These are phyloP conservation scores for Sarcophaga variegata DNA, from an alignment of 2,888 invertebrate genomes.

Conservation along the genomic window DNA sequence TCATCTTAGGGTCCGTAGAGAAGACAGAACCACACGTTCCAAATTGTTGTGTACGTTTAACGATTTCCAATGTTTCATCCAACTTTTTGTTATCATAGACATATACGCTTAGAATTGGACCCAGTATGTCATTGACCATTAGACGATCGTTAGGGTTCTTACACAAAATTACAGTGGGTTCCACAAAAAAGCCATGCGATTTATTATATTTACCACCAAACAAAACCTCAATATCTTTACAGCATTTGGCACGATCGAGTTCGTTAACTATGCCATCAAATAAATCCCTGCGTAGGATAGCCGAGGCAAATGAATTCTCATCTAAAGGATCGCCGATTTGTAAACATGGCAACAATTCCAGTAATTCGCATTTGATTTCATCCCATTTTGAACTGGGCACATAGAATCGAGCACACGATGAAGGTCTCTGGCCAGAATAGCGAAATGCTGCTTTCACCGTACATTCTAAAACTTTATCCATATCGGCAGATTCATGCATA, in stretches of 20 bases:
- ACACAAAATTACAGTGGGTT: conserved; percentile 66
- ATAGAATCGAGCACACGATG: conserved; percentile 96
- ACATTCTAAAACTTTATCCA: conserved; percentile 89
- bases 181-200: conserved; percentile 65
- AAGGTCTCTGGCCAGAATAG: conserved; percentile 97
- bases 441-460: conserved; percentile 96
- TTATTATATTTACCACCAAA: conserved; percentile 65
- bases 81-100: conserved; percentile 63
- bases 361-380: conserved; percentile 36
- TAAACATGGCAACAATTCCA: conserved; percentile 14
- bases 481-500: conserved; percentile 93
- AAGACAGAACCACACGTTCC: conserved; percentile 65
- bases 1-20: conserved; percentile 83
- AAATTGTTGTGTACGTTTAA: conserved; percentile 51
- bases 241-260: conserved; percentile 52
- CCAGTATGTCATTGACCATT: conserved; percentile 64
- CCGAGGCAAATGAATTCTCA: conserved; percentile 58
- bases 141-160: conserved; percentile 61
- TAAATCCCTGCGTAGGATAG: conserved; percentile 58
- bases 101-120: conserved; percentile 67
- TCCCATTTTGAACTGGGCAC: conserved; percentile 92
- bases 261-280: conserved; percentile 56
- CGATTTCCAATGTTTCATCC: conserved; percentile 46
- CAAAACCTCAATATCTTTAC: conserved; percentile 77
- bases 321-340: conserved; percentile 69